Percentiles rank a stretch among this genome's conserved stretches.
phyloP scores from a whole-genome alignment of 2,888 invertebrate genomes.

The Apotomis turbidana region DNA sequence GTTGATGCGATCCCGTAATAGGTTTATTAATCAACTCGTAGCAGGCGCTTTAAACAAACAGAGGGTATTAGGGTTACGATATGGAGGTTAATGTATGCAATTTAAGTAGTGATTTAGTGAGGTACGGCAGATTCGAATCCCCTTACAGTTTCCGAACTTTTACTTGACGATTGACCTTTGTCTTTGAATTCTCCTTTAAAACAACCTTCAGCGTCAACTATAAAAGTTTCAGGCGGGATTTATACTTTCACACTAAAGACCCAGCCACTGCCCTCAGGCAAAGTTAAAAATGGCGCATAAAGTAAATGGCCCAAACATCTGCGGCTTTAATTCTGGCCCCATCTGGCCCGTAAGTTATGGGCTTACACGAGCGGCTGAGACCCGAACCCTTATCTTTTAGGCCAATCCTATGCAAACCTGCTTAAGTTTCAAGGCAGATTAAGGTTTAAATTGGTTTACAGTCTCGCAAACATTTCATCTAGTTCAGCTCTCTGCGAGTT shows the following conservation, averaged over 20 bases:
- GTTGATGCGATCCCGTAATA: too few species aligned
- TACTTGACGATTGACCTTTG: too few species aligned
- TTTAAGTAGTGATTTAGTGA: too few species aligned
- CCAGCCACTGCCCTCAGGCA: conserved; percentile 8
- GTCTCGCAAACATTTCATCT: conserved; percentile 10
- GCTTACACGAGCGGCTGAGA: conserved; percentile 24
- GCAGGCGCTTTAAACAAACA: too few species aligned
- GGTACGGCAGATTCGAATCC: too few species aligned
- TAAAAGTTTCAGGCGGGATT: conserved; percentile 16
- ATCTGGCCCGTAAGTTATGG: conserved; percentile 36
- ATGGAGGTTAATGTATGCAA: too few species aligned
- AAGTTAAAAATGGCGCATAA: conserved; percentile 41
- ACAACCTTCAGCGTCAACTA: not conserved
- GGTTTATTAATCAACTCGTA: too few species aligned
- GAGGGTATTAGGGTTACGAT: too few species aligned
- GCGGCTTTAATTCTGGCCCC: conserved; percentile 37
- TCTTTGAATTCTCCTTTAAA: not conserved
- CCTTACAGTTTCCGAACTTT: too few species aligned
- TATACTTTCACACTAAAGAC: conserved; percentile 14
- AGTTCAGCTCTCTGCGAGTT: not conserved
- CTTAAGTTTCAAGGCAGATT: conserved; percentile 27
- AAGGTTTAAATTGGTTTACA: conserved; percentile 25
- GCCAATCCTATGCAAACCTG: conserved; percentile 19
- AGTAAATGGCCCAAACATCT: conserved; percentile 38
- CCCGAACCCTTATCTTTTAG: conserved; percentile 15